Percentiles rank a stretch among this genome's conserved stretches.
Conservation (phyloP, 2,113 vertebrate species). For the Passer domesticus region DNA sequence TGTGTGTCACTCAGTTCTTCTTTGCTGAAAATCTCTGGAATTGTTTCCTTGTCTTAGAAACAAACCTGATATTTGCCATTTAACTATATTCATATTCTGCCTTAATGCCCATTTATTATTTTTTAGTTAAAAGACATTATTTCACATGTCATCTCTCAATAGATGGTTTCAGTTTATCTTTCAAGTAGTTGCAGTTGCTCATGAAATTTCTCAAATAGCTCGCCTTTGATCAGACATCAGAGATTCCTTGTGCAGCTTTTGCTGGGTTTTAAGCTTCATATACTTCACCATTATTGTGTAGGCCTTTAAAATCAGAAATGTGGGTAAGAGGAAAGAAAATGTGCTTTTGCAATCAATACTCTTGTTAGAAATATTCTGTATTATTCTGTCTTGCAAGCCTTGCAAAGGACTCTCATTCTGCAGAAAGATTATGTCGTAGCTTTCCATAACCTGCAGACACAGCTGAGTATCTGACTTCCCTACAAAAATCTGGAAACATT, state of each 20-base stretch:
- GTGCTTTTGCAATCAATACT: conserved; percentile 48
- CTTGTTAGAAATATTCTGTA: conserved; percentile 35
- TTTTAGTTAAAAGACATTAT: conserved; percentile 21
- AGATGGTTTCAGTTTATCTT: conserved; percentile 23
- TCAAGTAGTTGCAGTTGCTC: not conserved
- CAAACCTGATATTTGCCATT: conserved; percentile 21
- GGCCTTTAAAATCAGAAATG: conserved; percentile 36
- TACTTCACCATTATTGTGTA: conserved; percentile 10
- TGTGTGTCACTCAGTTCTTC: not conserved
- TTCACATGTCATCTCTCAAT: not conserved
- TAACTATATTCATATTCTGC: not conserved
- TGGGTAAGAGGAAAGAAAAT: conserved; percentile 19
- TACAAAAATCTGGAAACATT: conserved; percentile 6
- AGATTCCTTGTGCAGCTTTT: conserved; percentile 25
- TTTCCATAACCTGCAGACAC: not conserved
- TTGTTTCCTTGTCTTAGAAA: not conserved
- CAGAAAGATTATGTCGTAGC: not conserved
- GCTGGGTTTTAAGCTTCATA: not conserved
- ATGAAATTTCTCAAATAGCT: conserved; percentile 4
- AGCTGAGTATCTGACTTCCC: conserved; percentile 9
- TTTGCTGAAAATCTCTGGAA: conserved; percentile 24
- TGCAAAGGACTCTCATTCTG: not conserved
- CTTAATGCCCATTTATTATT: not conserved
- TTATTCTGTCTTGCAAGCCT: conserved; percentile 30
- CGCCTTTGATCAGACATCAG: conserved; percentile 2